Conservation (phyloP, 1,140 invertebrate species). For the Gyrodactylus bullatarudis region DNA sequence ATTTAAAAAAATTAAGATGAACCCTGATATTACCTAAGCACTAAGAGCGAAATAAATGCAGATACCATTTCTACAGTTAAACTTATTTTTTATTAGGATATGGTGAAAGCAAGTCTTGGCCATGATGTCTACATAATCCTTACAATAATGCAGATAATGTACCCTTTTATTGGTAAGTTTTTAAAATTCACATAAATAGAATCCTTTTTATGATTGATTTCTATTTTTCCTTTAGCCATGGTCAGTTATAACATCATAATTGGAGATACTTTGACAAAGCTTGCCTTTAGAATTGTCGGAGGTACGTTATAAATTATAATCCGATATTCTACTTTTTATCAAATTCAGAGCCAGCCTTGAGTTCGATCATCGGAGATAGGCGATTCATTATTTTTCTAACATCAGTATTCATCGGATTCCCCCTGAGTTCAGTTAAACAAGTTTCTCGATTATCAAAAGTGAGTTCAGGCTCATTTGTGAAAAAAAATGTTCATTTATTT, state of each 20-base stretch:
- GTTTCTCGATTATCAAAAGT: conserved; percentile 39
- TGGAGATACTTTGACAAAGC: conserved; percentile 50
- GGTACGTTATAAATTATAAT: conserved; percentile 10
- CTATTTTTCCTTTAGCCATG: conserved; percentile 32
- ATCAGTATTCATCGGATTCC: conserved; percentile 38
- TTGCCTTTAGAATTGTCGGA: conserved; percentile 29
- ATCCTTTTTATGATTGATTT: conserved; percentile 8
- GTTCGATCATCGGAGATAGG: conserved; percentile 29
- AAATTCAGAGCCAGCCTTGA: conserved; percentile 8
- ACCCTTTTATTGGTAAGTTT: conserved; percentile 46
- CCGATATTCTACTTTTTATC: background rate
- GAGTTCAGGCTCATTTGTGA: conserved; percentile 8
- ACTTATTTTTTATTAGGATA: conserved; percentile 22
- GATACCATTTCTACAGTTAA: too few relatives aligned
- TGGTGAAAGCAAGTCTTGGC: conserved; percentile 47
- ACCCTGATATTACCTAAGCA: too few relatives aligned
- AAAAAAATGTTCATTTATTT: background rate
- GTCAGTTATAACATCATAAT: conserved; percentile 60
- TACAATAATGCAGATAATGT: conserved; percentile 41
- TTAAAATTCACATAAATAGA: background rate
- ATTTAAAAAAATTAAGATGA: too few relatives aligned
- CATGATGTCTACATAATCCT: conserved; percentile 39
- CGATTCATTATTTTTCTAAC: conserved; percentile 40
- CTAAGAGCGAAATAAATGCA: too few relatives aligned
- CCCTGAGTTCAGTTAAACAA: conserved; percentile 43